A percentile compares a stretch with the other conserved stretches of the same genome.
Conservation (phyloP, 1,140 invertebrate genomes). For the Diachasma alloeum region DNA sequence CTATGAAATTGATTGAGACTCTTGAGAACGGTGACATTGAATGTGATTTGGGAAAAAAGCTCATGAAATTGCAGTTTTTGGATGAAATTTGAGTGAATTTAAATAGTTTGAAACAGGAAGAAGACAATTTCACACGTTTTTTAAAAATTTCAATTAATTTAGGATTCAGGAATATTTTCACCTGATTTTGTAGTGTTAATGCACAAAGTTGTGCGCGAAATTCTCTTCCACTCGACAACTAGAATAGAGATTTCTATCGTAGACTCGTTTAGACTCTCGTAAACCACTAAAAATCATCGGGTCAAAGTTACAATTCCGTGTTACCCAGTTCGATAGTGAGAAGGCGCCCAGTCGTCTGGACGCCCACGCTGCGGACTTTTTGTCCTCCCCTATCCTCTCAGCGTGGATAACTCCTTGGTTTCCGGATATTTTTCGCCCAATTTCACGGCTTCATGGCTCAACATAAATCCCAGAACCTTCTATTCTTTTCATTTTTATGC, state of each 20-base stretch:
- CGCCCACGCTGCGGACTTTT: constrained; percentile 32
- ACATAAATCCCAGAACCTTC: too few relatives aligned
- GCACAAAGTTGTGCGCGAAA: not conserved
- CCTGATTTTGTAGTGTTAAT: too few relatives aligned
- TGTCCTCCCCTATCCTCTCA: not conserved
- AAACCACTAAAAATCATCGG: not conserved
- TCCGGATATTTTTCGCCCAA: not conserved
- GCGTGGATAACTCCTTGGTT: not conserved
- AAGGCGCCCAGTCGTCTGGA: constrained; percentile 39
- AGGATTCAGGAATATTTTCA: too few relatives aligned
- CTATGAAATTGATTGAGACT: too few relatives aligned
- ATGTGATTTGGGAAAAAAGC: too few relatives aligned
- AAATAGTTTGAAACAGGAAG: too few relatives aligned
- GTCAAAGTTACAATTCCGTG: not conserved
- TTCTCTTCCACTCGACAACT: not conserved
- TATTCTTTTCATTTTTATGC: not conserved
- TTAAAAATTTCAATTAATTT: too few relatives aligned
- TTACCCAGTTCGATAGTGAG: constrained; percentile 29
- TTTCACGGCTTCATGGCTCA: not conserved
- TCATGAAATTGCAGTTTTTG: too few relatives aligned
- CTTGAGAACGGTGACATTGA: too few relatives aligned
- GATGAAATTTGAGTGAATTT: too few relatives aligned
- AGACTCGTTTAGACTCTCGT: not conserved
- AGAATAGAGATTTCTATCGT: not conserved
- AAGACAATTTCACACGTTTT: too few relatives aligned